Percentiles rank a stretch among this genome's conserved stretches.
phyloP scores from a whole-genome alignment of 2,797 vertebrate species.

The Dipus sagitta region DNA sequence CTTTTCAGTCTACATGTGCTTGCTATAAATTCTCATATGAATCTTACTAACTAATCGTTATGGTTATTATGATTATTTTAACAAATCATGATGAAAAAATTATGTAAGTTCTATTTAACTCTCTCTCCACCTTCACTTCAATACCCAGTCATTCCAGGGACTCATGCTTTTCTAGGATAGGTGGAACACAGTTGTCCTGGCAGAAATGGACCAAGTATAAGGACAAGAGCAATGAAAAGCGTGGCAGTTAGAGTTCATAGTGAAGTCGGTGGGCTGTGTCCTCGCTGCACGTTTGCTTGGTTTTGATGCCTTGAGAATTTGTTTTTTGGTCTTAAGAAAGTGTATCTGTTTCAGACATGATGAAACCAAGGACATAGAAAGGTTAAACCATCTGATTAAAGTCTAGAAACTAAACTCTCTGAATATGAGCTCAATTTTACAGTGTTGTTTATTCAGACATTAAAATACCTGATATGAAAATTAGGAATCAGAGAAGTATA shows the following conservation, averaged over 20 bases:
- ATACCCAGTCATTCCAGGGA: not conserved
- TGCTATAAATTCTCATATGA: constrained; percentile 14
- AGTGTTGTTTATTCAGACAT: constrained; percentile 64
- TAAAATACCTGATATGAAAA: constrained; percentile 75
- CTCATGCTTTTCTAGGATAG: not conserved
- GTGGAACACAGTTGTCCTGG: not conserved
- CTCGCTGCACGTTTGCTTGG: not conserved
- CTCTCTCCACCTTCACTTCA: not conserved
- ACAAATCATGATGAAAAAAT: constrained; percentile 40
- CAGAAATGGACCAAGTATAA: not conserved
- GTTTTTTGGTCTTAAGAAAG: not conserved
- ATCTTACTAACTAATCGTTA: constrained; percentile 48
- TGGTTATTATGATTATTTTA: constrained; percentile 54
- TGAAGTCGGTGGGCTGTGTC: not conserved
- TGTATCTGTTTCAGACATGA: constrained; percentile 31
- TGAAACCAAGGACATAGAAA: constrained; percentile 47
- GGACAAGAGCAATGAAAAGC: not conserved
- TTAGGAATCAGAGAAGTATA: constrained; percentile 16
- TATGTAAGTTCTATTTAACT: not conserved
- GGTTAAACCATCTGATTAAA: constrained; percentile 44
- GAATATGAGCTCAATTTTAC: constrained; percentile 51
- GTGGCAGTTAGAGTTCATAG: not conserved
- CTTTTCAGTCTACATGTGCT: not conserved
- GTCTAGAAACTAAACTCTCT: constrained; percentile 30
- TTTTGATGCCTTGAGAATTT: not conserved